Evolutionary conservation across 2,888 invertebrate genomes (phyloP).

Genomic region (Scaptomyza cyrtandrae): DNA sequence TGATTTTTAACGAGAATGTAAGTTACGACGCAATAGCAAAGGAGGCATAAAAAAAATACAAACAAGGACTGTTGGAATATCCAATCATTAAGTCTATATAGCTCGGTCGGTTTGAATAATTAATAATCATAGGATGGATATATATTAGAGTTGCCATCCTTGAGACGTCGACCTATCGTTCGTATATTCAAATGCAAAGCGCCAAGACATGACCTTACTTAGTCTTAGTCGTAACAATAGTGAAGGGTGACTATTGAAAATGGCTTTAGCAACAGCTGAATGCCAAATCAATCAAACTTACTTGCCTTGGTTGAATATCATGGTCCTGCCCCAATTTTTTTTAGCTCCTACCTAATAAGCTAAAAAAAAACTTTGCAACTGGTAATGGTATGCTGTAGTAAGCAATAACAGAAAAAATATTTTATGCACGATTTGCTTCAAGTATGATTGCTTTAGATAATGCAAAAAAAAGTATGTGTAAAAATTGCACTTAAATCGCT

Average conservation of each 20-base stretch:
- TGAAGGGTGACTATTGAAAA: conserved; percentile 1
- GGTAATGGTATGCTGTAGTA: neutral
- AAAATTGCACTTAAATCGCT: conserved; percentile 58
- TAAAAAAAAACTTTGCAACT: conserved; percentile 14
- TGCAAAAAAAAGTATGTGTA: conserved; percentile 14
- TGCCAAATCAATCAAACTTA: conserved; percentile 75
- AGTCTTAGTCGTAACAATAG: conserved; percentile 20
- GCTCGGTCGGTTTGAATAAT: no score
- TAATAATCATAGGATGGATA: no score
- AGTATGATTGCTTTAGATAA: conserved; percentile 1
- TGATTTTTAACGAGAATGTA: conserved; percentile 54
- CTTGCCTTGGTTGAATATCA: conserved; percentile 36
- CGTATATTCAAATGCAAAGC: conserved; percentile 44
- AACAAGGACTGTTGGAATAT: conserved; percentile 4
- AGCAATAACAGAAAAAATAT: conserved; percentile 8
- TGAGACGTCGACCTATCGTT: conserved; percentile 26
- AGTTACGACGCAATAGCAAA: conserved; percentile 19
- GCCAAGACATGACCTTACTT: conserved; percentile 46
- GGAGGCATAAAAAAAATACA: neutral
- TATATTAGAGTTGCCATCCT: conserved; percentile 23
- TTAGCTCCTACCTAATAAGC: conserved; percentile 6
- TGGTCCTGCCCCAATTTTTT: conserved; percentile 20
- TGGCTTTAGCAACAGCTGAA: conserved; percentile 30
- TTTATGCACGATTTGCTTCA: neutral
- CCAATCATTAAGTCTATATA: neutral